Evolutionary conservation across 2,797 vertebrate species (phyloP), one percentile per base, ranked within the genome.

Genomic region (Sebastes kiyomatsui): DNA sequence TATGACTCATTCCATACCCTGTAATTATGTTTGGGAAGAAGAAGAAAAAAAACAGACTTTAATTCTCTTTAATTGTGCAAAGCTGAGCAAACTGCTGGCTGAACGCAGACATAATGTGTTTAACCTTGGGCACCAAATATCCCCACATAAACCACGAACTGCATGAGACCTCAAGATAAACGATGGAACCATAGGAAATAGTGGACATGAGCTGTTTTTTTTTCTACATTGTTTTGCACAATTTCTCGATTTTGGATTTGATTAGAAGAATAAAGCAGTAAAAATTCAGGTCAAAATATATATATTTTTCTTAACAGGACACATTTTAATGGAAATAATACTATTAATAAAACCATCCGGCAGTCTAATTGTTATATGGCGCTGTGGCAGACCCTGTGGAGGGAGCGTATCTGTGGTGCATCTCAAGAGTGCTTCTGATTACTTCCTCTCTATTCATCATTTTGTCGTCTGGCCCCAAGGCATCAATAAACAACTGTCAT

Each of bases 401-500:
- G 81, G 3, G 22, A 75, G 52, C 64, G 8, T 89, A 92, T 93
- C 86, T 86, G 77, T 28, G 81, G 90, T 90, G 85, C 82, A 92
- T 93, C 90, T 93, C 82, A 61, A 86, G 90, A 93, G 90, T 76
- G 84, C 84, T 73, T 88, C 91, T 93, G 92, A 94, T 94, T 93
- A 90, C 93, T 94, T 95, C 88, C 90, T 91, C 88, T 91, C 89
- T 90, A 92, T 93, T 94, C 92, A 94, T 92, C 88, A 91, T 86
- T 91, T 90, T 93, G 92, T 92, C 89, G 72, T 89, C 75, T 85
- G 91, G 91, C 93, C 93, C 88, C 82, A 42, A 91, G 92, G 90
- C 91, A 87, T 94, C 93, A 92, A 94, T 95, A 95, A 95, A 94
- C 90, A 90, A 91, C 90, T 94, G 90, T 89, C 90, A 95, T 85